Percentiles rank a stretch among this genome's conserved stretches.
phyloP scores from a whole-genome alignment of 2,888 invertebrate species.

The Plebejus argus region DNA sequence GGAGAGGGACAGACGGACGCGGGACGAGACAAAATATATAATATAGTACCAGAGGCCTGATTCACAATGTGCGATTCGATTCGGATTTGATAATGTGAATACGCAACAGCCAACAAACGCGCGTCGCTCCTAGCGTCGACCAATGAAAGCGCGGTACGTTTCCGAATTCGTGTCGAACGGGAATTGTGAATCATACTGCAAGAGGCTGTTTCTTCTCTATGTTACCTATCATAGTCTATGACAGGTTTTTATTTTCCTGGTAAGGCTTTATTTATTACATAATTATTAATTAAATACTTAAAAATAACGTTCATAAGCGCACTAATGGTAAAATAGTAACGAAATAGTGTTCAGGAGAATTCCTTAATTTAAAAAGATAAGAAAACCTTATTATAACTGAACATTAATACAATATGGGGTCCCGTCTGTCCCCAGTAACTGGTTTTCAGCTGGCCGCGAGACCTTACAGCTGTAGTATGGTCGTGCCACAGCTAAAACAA shows the following conservation, averaged over 20 bases:
- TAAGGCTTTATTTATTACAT: not conserved
- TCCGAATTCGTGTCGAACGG: no score
- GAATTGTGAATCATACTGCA: no score
- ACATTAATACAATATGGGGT: not conserved
- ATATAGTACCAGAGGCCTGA: no score
- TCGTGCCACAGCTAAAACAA: slow-evolving; percentile 68
- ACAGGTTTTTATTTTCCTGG: not conserved
- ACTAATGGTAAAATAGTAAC: not conserved
- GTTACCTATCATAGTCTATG: no score
- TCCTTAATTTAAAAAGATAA: not conserved
- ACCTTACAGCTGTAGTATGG: slow-evolving; percentile 66
- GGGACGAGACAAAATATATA: not conserved
- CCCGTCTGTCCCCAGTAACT: not conserved
- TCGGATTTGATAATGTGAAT: no score
- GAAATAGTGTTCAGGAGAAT: not conserved
- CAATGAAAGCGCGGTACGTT: no score
- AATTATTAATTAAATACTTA: not conserved
- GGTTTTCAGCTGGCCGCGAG: not conserved
- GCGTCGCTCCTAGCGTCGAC: no score
- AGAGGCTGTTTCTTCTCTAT: not conserved
- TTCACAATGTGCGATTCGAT: no score
- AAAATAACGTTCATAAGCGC: not conserved
- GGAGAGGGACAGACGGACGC: not conserved
- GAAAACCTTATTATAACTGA: not conserved
- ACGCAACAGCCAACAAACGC: no score